Evolutionary conservation across 2,113 vertebrate genomes (phyloP).

Genomic region (Neotoma lepida): DNA sequence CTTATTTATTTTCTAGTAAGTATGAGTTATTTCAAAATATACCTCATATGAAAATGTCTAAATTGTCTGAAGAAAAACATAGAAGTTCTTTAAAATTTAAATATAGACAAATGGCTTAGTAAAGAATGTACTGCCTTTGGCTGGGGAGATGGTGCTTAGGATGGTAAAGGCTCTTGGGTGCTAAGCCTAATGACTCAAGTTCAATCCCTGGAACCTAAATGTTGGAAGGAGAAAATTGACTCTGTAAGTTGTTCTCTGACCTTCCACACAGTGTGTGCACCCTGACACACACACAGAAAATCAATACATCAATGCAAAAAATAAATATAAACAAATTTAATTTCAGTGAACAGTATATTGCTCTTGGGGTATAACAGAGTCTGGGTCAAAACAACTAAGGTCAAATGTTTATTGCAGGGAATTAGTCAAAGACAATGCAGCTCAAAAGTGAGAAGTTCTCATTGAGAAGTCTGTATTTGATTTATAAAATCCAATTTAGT

Average conservation of each 20-base stretch:
- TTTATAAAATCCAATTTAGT: constrained; percentile 4
- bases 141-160: not conserved
- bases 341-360: not conserved
- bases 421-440: constrained; percentile 55
- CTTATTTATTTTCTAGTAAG: constrained; percentile 37
- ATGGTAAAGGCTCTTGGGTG: not conserved
- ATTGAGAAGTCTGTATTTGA: constrained; percentile 33
- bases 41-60: not conserved
- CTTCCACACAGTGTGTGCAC: not conserved
- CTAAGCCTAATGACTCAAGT: not conserved
- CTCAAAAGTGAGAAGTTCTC: constrained; percentile 4
- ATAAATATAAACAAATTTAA: constrained; percentile 7
- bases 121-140: not conserved
- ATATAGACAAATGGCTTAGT: not conserved
- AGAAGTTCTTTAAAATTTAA: not conserved
- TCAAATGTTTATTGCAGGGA: constrained; percentile 23
- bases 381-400: not conserved
- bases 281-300: not conserved
- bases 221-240: not conserved
- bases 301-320: not conserved
- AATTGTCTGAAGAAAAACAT: constrained; percentile 39
- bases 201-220: not conserved
- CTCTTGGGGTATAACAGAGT: not conserved
- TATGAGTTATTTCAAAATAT: constrained; percentile 36
- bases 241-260: not conserved